Evolutionary conservation across 2,797 vertebrate species (phyloP), one percentile per base, ranked within the genome.

Genomic region (Lutra lutra): DNA sequence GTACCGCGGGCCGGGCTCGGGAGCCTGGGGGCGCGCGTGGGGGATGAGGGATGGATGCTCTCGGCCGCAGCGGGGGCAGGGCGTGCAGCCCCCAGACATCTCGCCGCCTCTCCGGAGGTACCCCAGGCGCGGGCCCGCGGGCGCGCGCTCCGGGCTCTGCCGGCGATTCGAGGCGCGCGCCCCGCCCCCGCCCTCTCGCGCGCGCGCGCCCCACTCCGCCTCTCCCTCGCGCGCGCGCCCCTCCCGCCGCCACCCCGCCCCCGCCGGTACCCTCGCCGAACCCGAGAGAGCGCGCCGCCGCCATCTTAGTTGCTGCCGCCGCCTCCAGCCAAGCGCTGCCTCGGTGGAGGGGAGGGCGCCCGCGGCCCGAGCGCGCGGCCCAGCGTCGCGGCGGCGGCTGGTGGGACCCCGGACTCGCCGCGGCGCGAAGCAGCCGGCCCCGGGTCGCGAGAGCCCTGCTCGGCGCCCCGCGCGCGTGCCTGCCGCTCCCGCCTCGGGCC

Each of bases 231-330:
- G 51, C 93, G 80, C 92, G 68, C 91, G 20, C 72, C 85, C 88
- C 73, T 25, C 77, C 88, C 75, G 40, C 48, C 89, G 91, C 91
- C 89, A 54, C 96, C 96, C 97, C 97, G 94, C 97, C 97, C 97
- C 95, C 92, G 83, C 86, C 70, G 97, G 98, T 94, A 46, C 97
- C 97, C 96, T 93, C 48, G 85, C 87, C 94, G 98, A 93, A 96
- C 96, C 87, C 95, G 91, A 88, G 95, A 92, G 97, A 95, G 97
- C 75, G 97, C 96, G 95, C 72, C 84, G 97, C 94, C 98, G 97
- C 97, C 98, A 97, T 98, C 91, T 97, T 98, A 97, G 97, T 66
- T 68, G 97, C 90, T 43, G 93, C 96, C 64, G 87, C 96, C 32
- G 96, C 94, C 94, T 94, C 91, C 58, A 90, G 96, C 97, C 64